Percentiles rank a stretch among this genome's conserved stretches.
Evolutionary conservation across 2,888 invertebrate genomes (phyloP).

Genomic region (Polymixis lichenea): DNA sequence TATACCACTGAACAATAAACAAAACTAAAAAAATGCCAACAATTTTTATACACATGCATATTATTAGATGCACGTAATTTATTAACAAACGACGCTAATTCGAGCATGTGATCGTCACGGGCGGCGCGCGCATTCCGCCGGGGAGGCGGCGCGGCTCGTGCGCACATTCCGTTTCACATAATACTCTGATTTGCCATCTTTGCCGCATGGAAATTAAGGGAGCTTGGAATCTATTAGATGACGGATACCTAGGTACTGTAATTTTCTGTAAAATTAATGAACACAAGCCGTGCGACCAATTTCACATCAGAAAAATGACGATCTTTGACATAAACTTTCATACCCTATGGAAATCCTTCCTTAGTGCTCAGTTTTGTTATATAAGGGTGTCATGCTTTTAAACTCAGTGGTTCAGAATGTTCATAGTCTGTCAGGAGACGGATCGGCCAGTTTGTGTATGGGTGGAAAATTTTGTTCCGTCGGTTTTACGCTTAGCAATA

Average conservation of each 20-base stretch:
- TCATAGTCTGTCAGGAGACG: too few species aligned
- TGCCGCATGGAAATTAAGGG: constrained; percentile 73
- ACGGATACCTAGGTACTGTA: neutral
- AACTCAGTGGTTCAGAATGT: too few species aligned
- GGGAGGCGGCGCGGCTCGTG: constrained; percentile 82
- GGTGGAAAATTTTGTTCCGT: neutral
- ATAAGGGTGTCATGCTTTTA: too few species aligned
- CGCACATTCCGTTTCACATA: constrained; percentile 88
- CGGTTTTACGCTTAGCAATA: too few species aligned
- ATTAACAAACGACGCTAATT: constrained; percentile 64
- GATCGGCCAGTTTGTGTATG: neutral
- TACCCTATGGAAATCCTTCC: too few species aligned
- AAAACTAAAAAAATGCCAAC: neutral
- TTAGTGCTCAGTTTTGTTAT: too few species aligned
- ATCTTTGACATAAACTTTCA: too few species aligned
- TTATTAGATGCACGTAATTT: constrained; percentile 58
- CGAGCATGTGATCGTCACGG: constrained; percentile 68
- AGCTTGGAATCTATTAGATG: constrained; percentile 58
- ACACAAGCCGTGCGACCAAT: too few species aligned
- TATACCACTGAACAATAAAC: neutral
- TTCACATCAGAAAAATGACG: too few species aligned
- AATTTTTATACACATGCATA: constrained; percentile 47
- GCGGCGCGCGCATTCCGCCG: constrained; percentile 78
- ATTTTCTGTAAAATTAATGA: neutral
- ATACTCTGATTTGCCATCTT: constrained; percentile 72